Percentiles rank a stretch among this genome's conserved stretches.
These are phyloP conservation scores for Tenthredo amoena DNA, from an alignment of 2,888 invertebrate species.

Conservation along the genomic window DNA sequence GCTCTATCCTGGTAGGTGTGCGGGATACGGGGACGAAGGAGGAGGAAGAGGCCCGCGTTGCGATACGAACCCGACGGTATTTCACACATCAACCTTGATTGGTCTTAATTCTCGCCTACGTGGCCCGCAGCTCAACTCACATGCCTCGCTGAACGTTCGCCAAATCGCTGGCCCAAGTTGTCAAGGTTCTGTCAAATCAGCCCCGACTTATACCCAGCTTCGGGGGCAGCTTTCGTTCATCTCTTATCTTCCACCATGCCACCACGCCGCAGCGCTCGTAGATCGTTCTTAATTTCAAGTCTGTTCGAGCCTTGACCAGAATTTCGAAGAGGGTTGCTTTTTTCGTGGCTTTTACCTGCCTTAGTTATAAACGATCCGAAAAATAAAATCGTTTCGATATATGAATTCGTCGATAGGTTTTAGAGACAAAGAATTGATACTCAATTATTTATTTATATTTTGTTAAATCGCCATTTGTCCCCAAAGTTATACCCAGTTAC, in stretches of 20 bases:
- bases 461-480: slow-evolving; percentile 7
- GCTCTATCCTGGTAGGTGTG: not conserved
- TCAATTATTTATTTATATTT: slow-evolving; percentile 6
- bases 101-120: slow-evolving; percentile 71
- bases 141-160: not conserved
- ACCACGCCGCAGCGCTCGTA: not conserved
- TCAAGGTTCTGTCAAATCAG: slow-evolving; percentile 61
- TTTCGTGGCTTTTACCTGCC: not conserved
- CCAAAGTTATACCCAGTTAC: not conserved
- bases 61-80: slow-evolving; percentile 62
- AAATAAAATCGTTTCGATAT: not conserved
- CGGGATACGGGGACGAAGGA: not conserved
- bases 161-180: slow-evolving; percentile 39
- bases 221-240: not conserved
- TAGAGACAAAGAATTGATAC: not conserved
- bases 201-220: slow-evolving; percentile 54
- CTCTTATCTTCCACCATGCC: not conserved
- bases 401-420: not conserved
- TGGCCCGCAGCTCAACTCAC: slow-evolving; percentile 63
- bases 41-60: slow-evolving; percentile 55
- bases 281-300: slow-evolving; percentile 35
- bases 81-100: slow-evolving; percentile 70
- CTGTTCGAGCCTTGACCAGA: not conserved
- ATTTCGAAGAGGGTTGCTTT: not conserved
- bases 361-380: not conserved